Evolutionary conservation across 2,888 invertebrate species (phyloP).

Genomic region (Nymphalis urticae): DNA sequence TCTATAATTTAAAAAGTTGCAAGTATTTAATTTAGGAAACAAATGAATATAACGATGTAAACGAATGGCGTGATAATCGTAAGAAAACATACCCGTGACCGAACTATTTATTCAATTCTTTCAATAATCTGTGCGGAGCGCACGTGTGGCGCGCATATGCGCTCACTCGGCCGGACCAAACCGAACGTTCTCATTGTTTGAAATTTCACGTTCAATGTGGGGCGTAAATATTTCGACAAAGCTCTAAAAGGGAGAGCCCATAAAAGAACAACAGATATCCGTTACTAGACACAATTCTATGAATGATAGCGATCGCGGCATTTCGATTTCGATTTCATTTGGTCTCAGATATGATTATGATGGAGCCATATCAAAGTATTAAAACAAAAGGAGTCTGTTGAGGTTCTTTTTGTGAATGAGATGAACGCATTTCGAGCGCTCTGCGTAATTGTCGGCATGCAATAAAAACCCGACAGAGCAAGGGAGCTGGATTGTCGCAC

Average conservation of each 20-base stretch:
- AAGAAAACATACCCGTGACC: constrained; percentile 50
- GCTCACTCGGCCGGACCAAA: constrained; percentile 41
- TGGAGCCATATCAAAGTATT: constrained; percentile 22
- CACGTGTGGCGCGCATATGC: constrained; percentile 70
- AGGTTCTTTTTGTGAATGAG: constrained; percentile 48
- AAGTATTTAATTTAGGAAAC: too few relatives aligned
- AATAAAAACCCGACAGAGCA: constrained; percentile 63
- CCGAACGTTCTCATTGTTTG: constrained; percentile 69
- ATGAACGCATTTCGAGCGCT: constrained; percentile 40
- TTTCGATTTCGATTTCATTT: constrained; percentile 25
- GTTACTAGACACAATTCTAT: constrained; percentile 45
- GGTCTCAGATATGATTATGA: constrained; percentile 31
- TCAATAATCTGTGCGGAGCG: constrained; percentile 55
- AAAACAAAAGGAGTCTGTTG: constrained; percentile 39
- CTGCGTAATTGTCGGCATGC: constrained; percentile 49
- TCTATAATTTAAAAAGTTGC: too few relatives aligned
- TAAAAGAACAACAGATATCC: constrained; percentile 65
- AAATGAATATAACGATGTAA: not conserved
- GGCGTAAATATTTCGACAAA: constrained; percentile 79
- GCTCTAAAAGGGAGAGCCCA: constrained; percentile 69
- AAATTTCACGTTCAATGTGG: constrained; percentile 77
- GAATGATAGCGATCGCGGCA: constrained; percentile 42
- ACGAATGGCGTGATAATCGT: constrained; percentile 12
- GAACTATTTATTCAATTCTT: constrained; percentile 58
- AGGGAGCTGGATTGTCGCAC: constrained; percentile 63